Evolutionary conservation across 2,797 vertebrate species (phyloP).

Genomic region (Spinus olivaceus): DNA sequence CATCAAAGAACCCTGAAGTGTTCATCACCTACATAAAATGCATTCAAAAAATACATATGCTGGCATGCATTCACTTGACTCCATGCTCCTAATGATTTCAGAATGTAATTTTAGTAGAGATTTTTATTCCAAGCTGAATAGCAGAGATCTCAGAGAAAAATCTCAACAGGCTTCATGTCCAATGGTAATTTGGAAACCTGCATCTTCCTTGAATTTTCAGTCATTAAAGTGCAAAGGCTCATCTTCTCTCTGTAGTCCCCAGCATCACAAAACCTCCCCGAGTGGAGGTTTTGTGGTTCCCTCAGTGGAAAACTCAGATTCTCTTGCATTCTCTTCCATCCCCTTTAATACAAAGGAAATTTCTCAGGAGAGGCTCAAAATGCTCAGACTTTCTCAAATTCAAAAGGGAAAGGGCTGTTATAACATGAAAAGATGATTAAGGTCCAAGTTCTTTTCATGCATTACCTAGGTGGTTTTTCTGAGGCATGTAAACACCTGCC

Average conservation of each 20-base stretch:
- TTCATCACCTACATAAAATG: conserved; percentile 20
- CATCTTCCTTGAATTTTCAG: background rate
- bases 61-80: conserved; percentile 2
- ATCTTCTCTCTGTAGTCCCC: background rate
- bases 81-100: background rate
- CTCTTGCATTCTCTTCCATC: background rate
- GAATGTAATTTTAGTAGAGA: background rate
- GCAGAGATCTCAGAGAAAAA: background rate
- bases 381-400: background rate
- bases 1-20: conserved; percentile 28
- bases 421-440: conserved; percentile 48
- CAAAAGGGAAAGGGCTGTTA: conserved; percentile 33
- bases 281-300: too few species aligned
- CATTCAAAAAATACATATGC: background rate
- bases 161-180: background rate
- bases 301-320: background rate
- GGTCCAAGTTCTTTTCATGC: conserved; percentile 29
- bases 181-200: background rate
- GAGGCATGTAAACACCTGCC: conserved; percentile 56
- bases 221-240: background rate
- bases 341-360: background rate
- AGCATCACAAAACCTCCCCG: background rate
- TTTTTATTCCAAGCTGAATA: background rate
- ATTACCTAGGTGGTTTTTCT: conserved; percentile 27
- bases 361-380: background rate